Evolutionary conservation across 2,888 invertebrate genomes (phyloP), one percentile per base, ranked within the genome.

Genomic region (Coleophora flavipennella): DNA sequence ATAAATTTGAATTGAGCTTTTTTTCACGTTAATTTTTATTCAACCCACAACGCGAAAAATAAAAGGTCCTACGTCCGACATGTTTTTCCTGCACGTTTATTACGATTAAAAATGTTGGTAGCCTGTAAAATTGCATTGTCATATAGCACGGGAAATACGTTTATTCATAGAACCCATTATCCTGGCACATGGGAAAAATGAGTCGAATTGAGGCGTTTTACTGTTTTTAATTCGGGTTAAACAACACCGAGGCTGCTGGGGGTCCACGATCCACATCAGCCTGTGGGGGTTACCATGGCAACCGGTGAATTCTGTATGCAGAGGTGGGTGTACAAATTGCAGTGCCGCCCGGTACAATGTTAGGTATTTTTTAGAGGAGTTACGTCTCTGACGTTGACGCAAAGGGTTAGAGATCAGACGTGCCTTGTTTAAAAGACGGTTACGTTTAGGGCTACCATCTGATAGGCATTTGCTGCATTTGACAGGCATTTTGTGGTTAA

Each of bases 141-240:
- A 39, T 40, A 44, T 55, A 51, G 56, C 57, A 59, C 47, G 50
- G 49, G 48, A 58, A 61, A 66, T 67, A 63, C n/a, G n/a, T n/a
- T n/a, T 67, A 67, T 67, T 57, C 58, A 55, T 60, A 53, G 51
- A 51, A 51, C 42, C 50, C 51, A 52, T 58, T 45, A 60, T 53
- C 48, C 50, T 48, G 48, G 54, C 50, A 45, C 41, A 36, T 31
- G 36, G 38, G 44, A 41, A 50, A 48, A 48, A 56, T 58, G 46
- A 51, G 50, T 50, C 55, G 59, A 57, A 68, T 69, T 59, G 66
- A 59, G 62, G 57, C 59, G 65, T 75, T 77, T 76, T 71, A 74
- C 71, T 72, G 70, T 68, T 74, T n/a, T 73, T 74, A 73, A 74
- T 68, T 66, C 61, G 67, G 74, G 73, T 77, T 76, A 72, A 69